A percentile compares a stretch with the other conserved stretches of the same genome.
phyloP scores from a whole-genome alignment of 2,113 vertebrate species.

The Hyla sarda region DNA sequence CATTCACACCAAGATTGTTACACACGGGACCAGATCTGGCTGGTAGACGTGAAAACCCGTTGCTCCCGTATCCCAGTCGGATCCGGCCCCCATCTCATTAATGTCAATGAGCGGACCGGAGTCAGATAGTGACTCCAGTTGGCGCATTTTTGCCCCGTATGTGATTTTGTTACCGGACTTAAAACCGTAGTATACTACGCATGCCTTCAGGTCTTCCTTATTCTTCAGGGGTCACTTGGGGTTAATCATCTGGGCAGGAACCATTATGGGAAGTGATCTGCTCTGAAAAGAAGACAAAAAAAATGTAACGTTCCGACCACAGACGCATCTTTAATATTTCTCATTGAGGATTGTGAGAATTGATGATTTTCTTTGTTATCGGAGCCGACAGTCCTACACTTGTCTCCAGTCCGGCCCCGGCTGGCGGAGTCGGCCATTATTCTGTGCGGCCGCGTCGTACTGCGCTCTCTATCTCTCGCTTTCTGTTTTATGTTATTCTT shows the following conservation, averaged over 20 bases:
- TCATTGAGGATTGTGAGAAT: slow-evolving; percentile 68
- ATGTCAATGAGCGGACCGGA: no score
- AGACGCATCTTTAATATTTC: slow-evolving; percentile 68
- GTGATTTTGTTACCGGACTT: no score
- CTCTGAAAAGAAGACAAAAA: not conserved
- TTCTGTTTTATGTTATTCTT: slow-evolving; percentile 53
- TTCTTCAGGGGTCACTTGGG: not conserved
- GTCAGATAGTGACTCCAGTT: no score
- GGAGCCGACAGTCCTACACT: slow-evolving; percentile 66
- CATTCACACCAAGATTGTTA: no score
- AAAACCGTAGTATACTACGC: not conserved
- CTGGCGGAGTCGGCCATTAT: slow-evolving; percentile 66
- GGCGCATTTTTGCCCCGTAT: no score
- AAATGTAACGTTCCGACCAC: slow-evolving; percentile 65
- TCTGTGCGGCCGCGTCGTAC: slow-evolving; percentile 61
- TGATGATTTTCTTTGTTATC: slow-evolving; percentile 73
- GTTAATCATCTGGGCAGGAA: not conserved
- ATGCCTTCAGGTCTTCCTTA: not conserved
- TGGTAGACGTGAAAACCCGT: no score
- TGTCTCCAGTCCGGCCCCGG: slow-evolving; percentile 63
- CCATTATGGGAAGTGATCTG: no score
- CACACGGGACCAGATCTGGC: no score
- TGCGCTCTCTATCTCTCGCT: slow-evolving; percentile 67
- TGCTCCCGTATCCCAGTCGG: no score
- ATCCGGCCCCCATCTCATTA: no score